These are phyloP conservation scores for Sakesphorus luctuosus DNA, from an alignment of 2,113 vertebrate genomes.

Conservation along the genomic window DNA sequence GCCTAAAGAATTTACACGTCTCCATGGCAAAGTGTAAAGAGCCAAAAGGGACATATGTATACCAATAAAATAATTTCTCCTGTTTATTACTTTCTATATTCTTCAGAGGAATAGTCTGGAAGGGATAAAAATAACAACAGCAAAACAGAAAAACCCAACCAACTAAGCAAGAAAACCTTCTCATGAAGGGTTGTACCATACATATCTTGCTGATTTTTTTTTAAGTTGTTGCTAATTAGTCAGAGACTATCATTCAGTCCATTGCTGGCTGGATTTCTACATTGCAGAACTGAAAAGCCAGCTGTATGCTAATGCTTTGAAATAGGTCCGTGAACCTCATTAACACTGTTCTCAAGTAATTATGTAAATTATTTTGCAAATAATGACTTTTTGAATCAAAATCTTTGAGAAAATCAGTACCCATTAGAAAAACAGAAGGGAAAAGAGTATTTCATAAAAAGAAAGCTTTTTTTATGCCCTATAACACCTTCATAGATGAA, in stretches of 20 bases:
- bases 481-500: background rate
- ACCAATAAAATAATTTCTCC: background rate
- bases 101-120: background rate
- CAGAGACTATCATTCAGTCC: background rate
- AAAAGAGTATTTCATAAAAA: background rate
- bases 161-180: background rate
- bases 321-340: background rate
- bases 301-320: background rate
- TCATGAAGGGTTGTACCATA: background rate
- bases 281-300: slow-evolving; percentile 10
- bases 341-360: background rate
- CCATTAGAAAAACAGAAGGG: background rate
- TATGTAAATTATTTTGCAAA: background rate
- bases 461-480: background rate
- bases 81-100: background rate
- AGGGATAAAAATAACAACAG: background rate
- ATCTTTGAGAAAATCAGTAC: background rate
- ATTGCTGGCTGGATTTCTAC: background rate
- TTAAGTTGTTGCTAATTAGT: background rate
- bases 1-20: background rate
- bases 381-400: background rate
- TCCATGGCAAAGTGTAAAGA: background rate
- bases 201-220: background rate
- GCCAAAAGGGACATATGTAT: background rate
- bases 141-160: accelerated